These are phyloP conservation scores for Polymixis lichenea DNA, from an alignment of 2,888 invertebrate species.

Conservation along the genomic window DNA sequence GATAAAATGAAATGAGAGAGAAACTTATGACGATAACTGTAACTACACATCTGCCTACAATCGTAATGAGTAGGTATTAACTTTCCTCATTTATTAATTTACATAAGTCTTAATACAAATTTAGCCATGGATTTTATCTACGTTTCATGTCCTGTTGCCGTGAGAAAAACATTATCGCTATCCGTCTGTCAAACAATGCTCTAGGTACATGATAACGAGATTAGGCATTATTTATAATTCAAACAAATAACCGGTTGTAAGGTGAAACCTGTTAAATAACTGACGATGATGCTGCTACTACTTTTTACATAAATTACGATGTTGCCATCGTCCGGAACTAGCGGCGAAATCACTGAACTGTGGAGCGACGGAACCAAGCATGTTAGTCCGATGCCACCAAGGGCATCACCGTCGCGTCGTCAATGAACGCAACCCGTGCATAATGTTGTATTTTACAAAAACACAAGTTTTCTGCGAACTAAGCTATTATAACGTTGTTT, in stretches of 20 bases:
- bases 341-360: slow-evolving; percentile 58
- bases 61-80: background rate
- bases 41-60: background rate
- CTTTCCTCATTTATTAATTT: slow-evolving; percentile 17
- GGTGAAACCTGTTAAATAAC: slow-evolving; percentile 15
- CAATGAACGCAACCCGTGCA: slow-evolving; percentile 37
- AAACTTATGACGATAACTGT: background rate
- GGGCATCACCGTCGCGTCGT: slow-evolving; percentile 43
- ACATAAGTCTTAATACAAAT: background rate
- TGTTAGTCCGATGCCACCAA: slow-evolving; percentile 56
- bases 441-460: slow-evolving; percentile 25
- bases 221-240: background rate
- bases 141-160: background rate
- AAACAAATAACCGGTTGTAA: slow-evolving; percentile 4
- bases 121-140: background rate
- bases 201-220: slow-evolving; percentile 3
- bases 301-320: slow-evolving; percentile 25
- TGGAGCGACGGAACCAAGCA: slow-evolving; percentile 65
- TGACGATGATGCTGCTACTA: background rate
- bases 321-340: slow-evolving; percentile 28
- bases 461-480: slow-evolving; percentile 46
- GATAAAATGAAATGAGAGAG: background rate
- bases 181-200: background rate
- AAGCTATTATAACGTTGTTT: slow-evolving; percentile 30
- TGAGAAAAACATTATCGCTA: slow-evolving; percentile 8